Evolutionary conservation across 2,888 invertebrate species (phyloP).

Genomic region (Agrilus mali): DNA sequence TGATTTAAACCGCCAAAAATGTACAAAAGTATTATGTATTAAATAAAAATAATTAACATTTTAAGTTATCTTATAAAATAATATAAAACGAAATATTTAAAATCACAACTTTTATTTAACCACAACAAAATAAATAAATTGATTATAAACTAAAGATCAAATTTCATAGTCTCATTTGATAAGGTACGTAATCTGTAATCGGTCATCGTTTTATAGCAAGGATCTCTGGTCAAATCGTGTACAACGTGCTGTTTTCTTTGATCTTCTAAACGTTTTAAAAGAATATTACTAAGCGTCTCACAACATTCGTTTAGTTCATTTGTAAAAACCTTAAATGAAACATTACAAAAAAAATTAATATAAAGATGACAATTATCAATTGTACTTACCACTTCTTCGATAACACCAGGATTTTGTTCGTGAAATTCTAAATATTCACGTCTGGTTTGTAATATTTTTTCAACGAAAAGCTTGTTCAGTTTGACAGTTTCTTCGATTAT

Average conservation of each 20-base stretch:
- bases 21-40: too few species aligned
- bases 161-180: too few species aligned
- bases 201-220: conserved; percentile 11
- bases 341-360: not conserved
- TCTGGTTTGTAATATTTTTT: conserved; percentile 22
- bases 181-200: conserved; percentile 10
- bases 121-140: too few species aligned
- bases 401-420: conserved; percentile 26
- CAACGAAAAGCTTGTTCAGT: conserved; percentile 18
- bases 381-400: conserved; percentile 22
- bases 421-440: conserved; percentile 24
- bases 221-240: conserved; percentile 7
- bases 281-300: conserved; percentile 13
- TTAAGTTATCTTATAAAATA: too few species aligned
- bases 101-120: too few species aligned
- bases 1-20: too few species aligned
- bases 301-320: conserved; percentile 16
- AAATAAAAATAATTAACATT: too few species aligned
- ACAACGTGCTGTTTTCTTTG: conserved; percentile 2
- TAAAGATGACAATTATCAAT: not conserved
- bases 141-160: too few species aligned
- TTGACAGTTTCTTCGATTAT: not conserved
- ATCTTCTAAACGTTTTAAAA: conserved; percentile 10
- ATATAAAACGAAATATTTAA: too few species aligned
- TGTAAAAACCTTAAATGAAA: conserved; percentile 18